Conservation (phyloP, 2,797 vertebrate genomes). For the Urosaurus nigricauda region DNA sequence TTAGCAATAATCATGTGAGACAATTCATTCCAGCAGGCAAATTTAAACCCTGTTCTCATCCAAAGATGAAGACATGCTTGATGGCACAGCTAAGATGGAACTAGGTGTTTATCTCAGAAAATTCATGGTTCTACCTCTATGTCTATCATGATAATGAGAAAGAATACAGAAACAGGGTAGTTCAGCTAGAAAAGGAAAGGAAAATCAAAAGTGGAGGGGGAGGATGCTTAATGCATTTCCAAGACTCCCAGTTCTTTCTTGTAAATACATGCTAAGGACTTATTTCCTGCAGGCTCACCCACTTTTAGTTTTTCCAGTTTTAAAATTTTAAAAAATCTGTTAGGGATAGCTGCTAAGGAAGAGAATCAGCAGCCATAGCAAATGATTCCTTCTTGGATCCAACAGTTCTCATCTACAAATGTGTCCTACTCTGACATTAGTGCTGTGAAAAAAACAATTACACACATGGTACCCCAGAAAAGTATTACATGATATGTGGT, state of each 20-base stretch:
- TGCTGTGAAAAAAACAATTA: background rate
- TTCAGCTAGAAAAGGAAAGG: background rate
- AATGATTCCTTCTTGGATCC: background rate
- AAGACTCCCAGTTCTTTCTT: background rate
- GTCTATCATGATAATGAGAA: background rate
- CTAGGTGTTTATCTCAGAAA: background rate
- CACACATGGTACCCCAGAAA: background rate
- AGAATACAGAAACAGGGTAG: background rate
- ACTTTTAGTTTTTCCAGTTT: background rate
- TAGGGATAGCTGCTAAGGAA: background rate
- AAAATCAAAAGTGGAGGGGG: background rate
- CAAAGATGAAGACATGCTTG: background rate
- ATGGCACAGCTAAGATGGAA: background rate
- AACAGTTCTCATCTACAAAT: background rate
- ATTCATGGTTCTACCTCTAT: background rate
- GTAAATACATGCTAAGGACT: background rate
- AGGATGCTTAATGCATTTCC: background rate
- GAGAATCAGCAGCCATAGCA: background rate
- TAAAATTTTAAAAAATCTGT: background rate
- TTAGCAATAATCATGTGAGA: background rate
- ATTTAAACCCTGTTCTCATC: background rate
- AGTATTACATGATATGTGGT: background rate
- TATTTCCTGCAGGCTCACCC: background rate
- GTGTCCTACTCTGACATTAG: background rate
- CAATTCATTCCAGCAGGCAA: too few relatives aligned